phyloP scores from a whole-genome alignment of 2,888 invertebrate genomes.

The Nephrocerus scutellatus region DNA sequence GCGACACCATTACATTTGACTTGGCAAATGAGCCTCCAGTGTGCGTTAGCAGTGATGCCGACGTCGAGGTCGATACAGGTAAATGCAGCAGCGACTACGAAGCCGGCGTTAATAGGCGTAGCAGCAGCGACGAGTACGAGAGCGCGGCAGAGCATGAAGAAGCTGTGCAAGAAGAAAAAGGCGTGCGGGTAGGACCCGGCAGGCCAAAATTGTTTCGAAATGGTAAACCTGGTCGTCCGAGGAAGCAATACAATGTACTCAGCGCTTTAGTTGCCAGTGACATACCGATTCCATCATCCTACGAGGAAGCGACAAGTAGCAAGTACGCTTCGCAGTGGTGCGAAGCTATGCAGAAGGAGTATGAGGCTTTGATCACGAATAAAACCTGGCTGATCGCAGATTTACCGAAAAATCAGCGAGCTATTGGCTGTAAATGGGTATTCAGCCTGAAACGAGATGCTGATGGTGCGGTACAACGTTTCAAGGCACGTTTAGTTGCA shows the following conservation, averaged over 20 bases:
- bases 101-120: no score
- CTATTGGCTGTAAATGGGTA: slow-evolving; percentile 10
- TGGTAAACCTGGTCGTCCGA: slow-evolving; percentile 11
- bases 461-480: slow-evolving; percentile 9
- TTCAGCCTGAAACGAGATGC: slow-evolving; percentile 4
- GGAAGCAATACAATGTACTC: slow-evolving; percentile 11
- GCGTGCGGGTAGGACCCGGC: not conserved
- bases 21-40: no score
- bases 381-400: slow-evolving; percentile 13
- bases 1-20: no score
- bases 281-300: slow-evolving; percentile 3
- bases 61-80: no score
- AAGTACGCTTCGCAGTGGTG: slow-evolving; percentile 8
- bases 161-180: not conserved
- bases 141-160: slow-evolving; percentile 1
- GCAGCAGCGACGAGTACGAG: no score
- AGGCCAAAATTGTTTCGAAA: slow-evolving; percentile 5
- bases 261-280: slow-evolving; percentile 2
- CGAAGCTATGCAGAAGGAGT: slow-evolving; percentile 16
- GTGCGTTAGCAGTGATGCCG: no score
- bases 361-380: slow-evolving; percentile 7
- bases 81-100: no score
- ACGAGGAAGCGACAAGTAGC: slow-evolving; percentile 6
- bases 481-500: slow-evolving; percentile 12
- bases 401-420: slow-evolving; percentile 6